phyloP scores from a whole-genome alignment of 2,888 invertebrate species.

The Lepidocyrtinus sp. region DNA sequence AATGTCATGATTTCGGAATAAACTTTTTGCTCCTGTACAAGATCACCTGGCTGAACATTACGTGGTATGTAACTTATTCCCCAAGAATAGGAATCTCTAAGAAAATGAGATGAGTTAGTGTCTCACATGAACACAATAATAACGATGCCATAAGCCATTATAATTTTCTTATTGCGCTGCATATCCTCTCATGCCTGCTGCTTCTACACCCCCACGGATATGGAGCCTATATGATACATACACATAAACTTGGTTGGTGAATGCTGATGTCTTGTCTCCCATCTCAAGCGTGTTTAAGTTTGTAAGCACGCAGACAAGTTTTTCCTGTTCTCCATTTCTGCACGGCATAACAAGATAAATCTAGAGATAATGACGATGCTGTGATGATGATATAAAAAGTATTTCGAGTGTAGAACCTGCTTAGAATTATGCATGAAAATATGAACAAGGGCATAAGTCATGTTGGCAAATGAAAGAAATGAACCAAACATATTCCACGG shows the following conservation, averaged over 20 bases:
- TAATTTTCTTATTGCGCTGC: constrained; percentile 11
- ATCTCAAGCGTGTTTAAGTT: constrained; percentile 5
- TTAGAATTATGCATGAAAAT: constrained; percentile 9
- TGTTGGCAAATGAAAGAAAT: constrained; percentile 15
- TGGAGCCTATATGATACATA: no score
- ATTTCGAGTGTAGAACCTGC: not conserved
- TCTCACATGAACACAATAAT: constrained; percentile 1
- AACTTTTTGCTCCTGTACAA: no score
- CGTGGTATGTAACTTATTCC: no score
- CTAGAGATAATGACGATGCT: constrained; percentile 18
- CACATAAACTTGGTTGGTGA: no score
- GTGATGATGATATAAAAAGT: constrained; percentile 9
- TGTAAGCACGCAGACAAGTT: constrained; percentile 14
- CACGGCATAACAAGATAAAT: constrained; percentile 12
- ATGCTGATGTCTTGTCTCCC: not conserved
- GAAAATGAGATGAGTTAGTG: constrained; percentile 11
- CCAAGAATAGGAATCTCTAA: no score
- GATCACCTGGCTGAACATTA: no score
- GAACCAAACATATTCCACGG: not conserved
- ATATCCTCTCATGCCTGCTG: no score
- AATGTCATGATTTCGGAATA: no score
- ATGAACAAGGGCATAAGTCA: constrained; percentile 12
- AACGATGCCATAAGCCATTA: constrained; percentile 16
- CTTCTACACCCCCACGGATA: no score
- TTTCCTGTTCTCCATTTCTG: not conserved